Conservation (phyloP, 1,140 invertebrate genomes). For the Bathynomus jamesi region DNA sequence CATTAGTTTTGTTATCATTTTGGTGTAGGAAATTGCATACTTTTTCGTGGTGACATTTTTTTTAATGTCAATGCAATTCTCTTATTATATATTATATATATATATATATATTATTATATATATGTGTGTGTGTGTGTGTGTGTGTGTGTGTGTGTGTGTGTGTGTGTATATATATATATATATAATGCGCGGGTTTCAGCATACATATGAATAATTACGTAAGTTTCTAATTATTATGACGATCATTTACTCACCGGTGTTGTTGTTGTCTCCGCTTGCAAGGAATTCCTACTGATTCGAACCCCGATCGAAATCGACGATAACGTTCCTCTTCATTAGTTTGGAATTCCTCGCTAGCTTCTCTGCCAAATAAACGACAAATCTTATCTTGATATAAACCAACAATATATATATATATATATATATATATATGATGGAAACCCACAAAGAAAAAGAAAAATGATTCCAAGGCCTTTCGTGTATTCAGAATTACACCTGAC, state of each 20-base stretch:
- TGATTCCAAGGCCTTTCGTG: no score
- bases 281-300: background rate
- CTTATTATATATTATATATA: no score
- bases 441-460: no score
- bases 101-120: background rate
- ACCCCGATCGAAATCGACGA: background rate
- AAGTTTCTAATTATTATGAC: background rate
- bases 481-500: no score
- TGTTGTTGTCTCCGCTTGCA: background rate
- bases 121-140: background rate
- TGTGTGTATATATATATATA: background rate
- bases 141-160: background rate
- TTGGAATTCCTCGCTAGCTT: background rate
- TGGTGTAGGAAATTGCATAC: no score
- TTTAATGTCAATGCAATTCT: no score
- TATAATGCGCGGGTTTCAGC: background rate
- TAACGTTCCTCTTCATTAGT: background rate
- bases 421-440: constrained; percentile 1
- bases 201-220: no score
- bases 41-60: no score
- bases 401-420: background rate
- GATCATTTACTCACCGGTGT: background rate
- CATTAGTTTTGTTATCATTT: no score
- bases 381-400: background rate
- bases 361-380: background rate